These are phyloP conservation scores for Alectura lathami DNA, from an alignment of 2,113 vertebrate species.

Conservation along the genomic window DNA sequence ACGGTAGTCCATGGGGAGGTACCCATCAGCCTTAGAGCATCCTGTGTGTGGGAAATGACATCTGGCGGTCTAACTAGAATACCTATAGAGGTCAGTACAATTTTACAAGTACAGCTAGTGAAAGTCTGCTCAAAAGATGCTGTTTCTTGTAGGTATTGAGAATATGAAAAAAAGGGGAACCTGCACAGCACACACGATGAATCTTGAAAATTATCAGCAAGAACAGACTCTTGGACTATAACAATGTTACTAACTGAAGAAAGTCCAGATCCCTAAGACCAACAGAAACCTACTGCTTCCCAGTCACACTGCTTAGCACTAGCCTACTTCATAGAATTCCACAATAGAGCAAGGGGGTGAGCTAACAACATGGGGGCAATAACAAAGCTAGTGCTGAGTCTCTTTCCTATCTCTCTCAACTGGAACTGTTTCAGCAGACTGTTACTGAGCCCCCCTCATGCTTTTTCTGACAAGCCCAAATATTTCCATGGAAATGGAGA, in stretches of 20 bases:
- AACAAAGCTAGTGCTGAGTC: not conserved
- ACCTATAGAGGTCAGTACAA: not conserved
- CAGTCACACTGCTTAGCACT: not conserved
- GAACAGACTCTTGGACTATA: not conserved
- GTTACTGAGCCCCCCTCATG: not conserved
- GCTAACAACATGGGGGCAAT: not conserved
- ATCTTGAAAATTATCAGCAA: not conserved
- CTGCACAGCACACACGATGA: not conserved
- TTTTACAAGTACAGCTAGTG: not conserved
- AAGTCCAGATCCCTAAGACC: not conserved
- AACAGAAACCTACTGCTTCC: not conserved
- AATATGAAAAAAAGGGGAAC: not conserved
- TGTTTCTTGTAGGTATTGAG: not conserved
- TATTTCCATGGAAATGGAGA: not conserved
- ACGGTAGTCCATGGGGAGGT: not conserved
- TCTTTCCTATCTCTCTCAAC: not conserved
- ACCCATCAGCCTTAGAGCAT: not conserved
- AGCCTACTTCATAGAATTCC: accelerated
- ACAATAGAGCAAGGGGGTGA: not conserved
- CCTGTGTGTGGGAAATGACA: not conserved
- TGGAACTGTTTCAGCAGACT: not conserved
- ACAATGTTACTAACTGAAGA: not conserved
- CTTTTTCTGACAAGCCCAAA: not conserved
- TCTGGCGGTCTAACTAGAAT: not conserved
- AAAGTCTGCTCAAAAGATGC: not conserved